These are phyloP conservation scores for Trachurus trachurus DNA, from an alignment of 2,797 vertebrate species.

Conservation along the genomic window DNA sequence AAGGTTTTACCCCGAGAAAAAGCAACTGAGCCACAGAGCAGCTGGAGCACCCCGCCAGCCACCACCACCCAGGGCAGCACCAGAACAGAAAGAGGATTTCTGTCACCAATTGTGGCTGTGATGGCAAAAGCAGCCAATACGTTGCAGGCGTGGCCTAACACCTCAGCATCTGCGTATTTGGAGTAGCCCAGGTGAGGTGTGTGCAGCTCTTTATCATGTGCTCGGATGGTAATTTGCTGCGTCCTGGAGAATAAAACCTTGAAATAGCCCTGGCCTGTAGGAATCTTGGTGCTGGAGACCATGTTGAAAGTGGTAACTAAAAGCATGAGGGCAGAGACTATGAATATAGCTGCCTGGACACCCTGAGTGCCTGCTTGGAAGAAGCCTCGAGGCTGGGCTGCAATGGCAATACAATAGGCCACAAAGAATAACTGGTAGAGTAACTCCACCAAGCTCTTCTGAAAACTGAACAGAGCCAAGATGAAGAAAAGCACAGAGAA, in stretches of 20 bases:
- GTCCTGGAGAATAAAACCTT: constrained; percentile 75
- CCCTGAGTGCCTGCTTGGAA: constrained; percentile 88
- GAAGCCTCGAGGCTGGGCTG: constrained; percentile 85
- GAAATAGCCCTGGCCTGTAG: constrained; percentile 78
- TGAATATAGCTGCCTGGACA: constrained; percentile 88
- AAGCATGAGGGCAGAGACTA: constrained; percentile 82
- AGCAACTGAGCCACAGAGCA: constrained; percentile 87
- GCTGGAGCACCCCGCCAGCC: constrained; percentile 87
- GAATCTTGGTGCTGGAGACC: constrained; percentile 72
- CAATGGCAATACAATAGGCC: constrained; percentile 87
- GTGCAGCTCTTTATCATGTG: constrained; percentile 79
- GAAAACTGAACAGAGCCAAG: constrained; percentile 85
- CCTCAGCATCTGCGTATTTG: constrained; percentile 90
- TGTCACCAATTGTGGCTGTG: constrained; percentile 74
- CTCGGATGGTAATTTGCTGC: constrained; percentile 78
- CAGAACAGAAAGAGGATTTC: constrained; percentile 78
- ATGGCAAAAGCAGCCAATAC: constrained; percentile 90
- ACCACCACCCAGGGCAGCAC: constrained; percentile 90
- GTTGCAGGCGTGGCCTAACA: constrained; percentile 87
- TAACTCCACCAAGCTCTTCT: constrained; percentile 84
- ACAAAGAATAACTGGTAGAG: constrained; percentile 88
- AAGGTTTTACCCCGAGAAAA: constrained; percentile 93
- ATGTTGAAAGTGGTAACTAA: constrained; percentile 85
- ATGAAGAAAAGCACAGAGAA: constrained; percentile 89
- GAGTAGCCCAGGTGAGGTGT: constrained; percentile 90